Evolutionary conservation across 2,888 invertebrate species (phyloP).

Genomic region (Calliphora vomitoria): DNA sequence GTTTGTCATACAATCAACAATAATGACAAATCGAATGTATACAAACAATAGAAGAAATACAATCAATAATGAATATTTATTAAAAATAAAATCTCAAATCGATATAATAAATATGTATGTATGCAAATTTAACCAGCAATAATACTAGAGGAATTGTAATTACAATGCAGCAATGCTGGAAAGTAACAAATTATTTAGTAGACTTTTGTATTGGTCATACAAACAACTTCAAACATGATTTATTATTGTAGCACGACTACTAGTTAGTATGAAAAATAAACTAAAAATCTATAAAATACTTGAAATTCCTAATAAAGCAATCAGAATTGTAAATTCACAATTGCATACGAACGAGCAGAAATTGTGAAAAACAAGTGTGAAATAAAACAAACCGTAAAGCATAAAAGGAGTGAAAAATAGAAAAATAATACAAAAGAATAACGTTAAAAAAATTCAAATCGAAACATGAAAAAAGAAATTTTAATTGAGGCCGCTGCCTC

Average conservation of each 20-base stretch:
- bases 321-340: slow-evolving; percentile 65
- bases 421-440: slow-evolving; percentile 4
- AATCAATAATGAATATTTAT: slow-evolving; percentile 42
- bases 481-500: slow-evolving; percentile 56
- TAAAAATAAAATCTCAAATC: slow-evolving; percentile 31
- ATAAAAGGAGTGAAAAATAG: neutral
- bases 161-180: slow-evolving; percentile 22
- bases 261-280: neutral
- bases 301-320: slow-evolving; percentile 61
- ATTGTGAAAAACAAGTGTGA: slow-evolving; percentile 20
- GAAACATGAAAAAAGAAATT: slow-evolving; percentile 60
- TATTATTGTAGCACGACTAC: neutral
- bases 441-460: neutral
- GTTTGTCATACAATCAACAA: slow-evolving; percentile 14
- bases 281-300: slow-evolving; percentile 64
- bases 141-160: slow-evolving; percentile 12
- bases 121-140: slow-evolving; percentile 25
- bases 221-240: neutral
- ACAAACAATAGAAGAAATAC: slow-evolving; percentile 7
- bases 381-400: neutral
- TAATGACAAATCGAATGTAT: neutral
- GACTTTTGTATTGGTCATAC: slow-evolving; percentile 26
- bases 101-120: neutral
- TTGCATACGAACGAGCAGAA: slow-evolving; percentile 30
- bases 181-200: slow-evolving; percentile 45